These are phyloP conservation scores for Bombus waltoni DNA, from an alignment of 1,140 invertebrate genomes.

Conservation along the genomic window DNA sequence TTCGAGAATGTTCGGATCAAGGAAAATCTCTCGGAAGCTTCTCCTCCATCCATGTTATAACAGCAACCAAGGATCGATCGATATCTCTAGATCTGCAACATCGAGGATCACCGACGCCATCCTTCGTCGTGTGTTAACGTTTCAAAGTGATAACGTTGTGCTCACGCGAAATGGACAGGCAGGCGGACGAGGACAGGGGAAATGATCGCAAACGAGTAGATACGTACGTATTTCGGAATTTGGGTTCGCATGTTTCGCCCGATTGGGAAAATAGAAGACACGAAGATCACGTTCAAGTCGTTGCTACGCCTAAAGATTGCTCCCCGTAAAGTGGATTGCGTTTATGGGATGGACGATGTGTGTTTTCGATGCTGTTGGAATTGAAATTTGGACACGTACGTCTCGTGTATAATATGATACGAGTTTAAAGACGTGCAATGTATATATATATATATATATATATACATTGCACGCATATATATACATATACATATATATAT, in stretches of 20 bases:
- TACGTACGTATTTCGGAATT: neutral
- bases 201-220: slow-evolving; percentile 1
- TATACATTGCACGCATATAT: too few species aligned
- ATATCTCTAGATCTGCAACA: neutral
- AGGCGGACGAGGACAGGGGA: neutral
- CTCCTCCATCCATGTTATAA: neutral
- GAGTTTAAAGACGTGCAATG: too few species aligned
- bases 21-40: neutral
- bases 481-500: too few species aligned
- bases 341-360: neutral
- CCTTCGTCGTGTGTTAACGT: slow-evolving; percentile 2
- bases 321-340: neutral
- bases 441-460: too few species aligned
- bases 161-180: slow-evolving; percentile 18
- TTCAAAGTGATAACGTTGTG: slow-evolving; percentile 19
- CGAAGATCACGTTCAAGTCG: neutral
- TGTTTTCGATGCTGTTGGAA: neutral
- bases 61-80: neutral
- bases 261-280: neutral
- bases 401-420: too few species aligned
- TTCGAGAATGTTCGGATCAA: neutral
- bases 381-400: neutral
- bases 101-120: neutral
- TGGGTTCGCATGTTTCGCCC: neutral
- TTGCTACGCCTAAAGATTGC: neutral